These are phyloP conservation scores for Chamaetylas fuelleborni DNA, from an alignment of 2,113 vertebrate species.

Conservation along the genomic window DNA sequence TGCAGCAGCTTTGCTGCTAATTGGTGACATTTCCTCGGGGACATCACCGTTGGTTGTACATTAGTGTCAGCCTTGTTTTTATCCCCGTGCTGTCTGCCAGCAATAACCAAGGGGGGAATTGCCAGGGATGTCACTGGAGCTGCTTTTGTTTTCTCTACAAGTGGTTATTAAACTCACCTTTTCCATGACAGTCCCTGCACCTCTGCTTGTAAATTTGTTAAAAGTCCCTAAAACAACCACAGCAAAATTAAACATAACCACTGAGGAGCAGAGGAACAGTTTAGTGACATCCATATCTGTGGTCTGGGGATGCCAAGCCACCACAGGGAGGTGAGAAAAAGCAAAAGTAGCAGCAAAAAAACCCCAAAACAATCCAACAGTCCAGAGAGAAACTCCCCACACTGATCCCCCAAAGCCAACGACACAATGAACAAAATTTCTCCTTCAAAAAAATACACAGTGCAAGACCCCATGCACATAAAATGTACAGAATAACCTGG, in stretches of 20 bases:
- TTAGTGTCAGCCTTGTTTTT: slow-evolving; percentile 12
- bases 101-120: not conserved
- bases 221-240: not conserved
- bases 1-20: slow-evolving; percentile 36
- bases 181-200: not conserved
- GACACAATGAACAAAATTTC: fast-evolving
- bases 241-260: not conserved
- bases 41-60: not conserved
- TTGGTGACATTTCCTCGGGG: not conserved
- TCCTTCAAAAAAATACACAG: fast-evolving
- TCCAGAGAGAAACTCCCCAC: not conserved
- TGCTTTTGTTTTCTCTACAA: not conserved
- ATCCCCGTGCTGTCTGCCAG: slow-evolving; percentile 1
- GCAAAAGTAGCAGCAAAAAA: not conserved
- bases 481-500: fast-evolving
- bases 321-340: fast-evolving
- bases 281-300: fast-evolving
- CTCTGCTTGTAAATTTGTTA: not conserved
- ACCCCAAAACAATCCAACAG: not conserved
- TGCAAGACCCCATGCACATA: fast-evolving
- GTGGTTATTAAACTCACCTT: not conserved
- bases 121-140: not conserved
- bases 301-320: not conserved
- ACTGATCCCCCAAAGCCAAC: fast-evolving
- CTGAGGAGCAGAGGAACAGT: not conserved